A percentile compares a stretch with the other conserved stretches of the same genome.
Evolutionary conservation across 1,140 invertebrate genomes (phyloP).

Genomic region (Leptinotarsa lineolata): DNA sequence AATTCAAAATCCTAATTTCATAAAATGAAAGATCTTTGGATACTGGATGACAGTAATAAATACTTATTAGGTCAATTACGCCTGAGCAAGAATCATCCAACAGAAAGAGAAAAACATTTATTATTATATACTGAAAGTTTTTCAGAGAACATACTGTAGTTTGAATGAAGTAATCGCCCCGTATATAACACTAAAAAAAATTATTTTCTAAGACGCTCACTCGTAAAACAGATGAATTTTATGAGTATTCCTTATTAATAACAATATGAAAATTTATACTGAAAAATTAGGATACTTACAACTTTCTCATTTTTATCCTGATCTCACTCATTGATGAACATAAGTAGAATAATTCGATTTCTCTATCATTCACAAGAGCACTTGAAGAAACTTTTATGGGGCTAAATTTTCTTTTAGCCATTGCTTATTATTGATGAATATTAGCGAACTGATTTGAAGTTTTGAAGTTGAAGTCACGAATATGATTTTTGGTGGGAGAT

Average conservation of each 20-base stretch:
- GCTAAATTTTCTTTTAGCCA: conserved; percentile 33
- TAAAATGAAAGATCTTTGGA: too few species aligned
- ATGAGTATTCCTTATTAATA: not conserved
- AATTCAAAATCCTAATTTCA: too few species aligned
- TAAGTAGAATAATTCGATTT: conserved; percentile 33
- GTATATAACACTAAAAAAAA: too few species aligned
- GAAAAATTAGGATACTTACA: conserved; percentile 29
- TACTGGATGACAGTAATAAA: too few species aligned
- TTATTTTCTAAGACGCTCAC: too few species aligned
- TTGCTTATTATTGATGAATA: conserved; percentile 32
- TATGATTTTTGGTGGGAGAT: conserved; percentile 19
- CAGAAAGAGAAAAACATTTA: too few species aligned
- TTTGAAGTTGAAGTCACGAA: conserved; percentile 2
- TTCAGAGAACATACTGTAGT: too few species aligned
- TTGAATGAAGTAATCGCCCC: too few species aligned
- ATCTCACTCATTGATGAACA: conserved; percentile 26
- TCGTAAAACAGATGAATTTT: too few species aligned
- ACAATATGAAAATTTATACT: not conserved
- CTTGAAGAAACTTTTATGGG: conserved; percentile 36
- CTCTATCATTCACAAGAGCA: conserved; percentile 31
- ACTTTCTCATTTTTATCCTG: conserved; percentile 32
- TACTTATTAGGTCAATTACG: too few species aligned
- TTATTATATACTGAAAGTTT: too few species aligned
- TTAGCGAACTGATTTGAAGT: conserved; percentile 23
- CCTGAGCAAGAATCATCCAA: too few species aligned